Evolutionary conservation across 2,113 vertebrate genomes (phyloP).

Genomic region (Emberiza fucata): DNA sequence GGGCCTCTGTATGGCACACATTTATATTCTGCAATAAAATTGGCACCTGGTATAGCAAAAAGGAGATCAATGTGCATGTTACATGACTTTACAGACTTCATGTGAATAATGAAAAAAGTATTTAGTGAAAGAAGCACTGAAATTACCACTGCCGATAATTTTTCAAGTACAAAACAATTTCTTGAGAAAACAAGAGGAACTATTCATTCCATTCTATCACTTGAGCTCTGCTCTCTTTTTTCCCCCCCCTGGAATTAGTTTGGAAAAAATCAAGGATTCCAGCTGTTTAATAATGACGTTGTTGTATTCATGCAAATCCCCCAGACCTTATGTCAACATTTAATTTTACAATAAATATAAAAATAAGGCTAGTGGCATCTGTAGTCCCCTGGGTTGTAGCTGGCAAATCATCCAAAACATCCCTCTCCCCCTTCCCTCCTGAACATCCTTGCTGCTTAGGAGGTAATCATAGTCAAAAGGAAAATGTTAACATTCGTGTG

Average conservation of each 20-base stretch:
- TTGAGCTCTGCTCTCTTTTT: neutral
- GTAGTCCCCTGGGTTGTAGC: constrained; percentile 39
- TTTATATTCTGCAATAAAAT: constrained; percentile 54
- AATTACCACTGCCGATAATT: constrained; percentile 26
- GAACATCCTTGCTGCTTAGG: constrained; percentile 39
- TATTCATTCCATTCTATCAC: constrained; percentile 33
- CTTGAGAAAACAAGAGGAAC: constrained; percentile 50
- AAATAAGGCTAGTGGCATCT: constrained; percentile 36
- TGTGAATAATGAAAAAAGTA: constrained; percentile 26
- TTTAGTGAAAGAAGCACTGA: constrained; percentile 32
- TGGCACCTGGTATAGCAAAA: constrained; percentile 47
- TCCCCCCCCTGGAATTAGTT: neutral
- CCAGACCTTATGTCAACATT: constrained; percentile 61
- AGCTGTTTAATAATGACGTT: constrained; percentile 60
- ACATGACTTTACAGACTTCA: neutral
- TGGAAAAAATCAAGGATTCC: constrained; percentile 45
- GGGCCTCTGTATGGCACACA: neutral
- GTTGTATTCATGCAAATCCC: constrained; percentile 57
- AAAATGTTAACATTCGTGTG: constrained; percentile 62
- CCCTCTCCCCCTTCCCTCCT: neutral
- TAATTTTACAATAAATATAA: constrained; percentile 68
- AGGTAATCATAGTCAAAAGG: constrained; percentile 53
- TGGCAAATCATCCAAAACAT: constrained; percentile 20
- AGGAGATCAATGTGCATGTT: neutral
- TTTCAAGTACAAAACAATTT: constrained; percentile 35